These are phyloP conservation scores for Parochlus steinenii DNA, from an alignment of 2,888 invertebrate genomes.

Conservation along the genomic window DNA sequence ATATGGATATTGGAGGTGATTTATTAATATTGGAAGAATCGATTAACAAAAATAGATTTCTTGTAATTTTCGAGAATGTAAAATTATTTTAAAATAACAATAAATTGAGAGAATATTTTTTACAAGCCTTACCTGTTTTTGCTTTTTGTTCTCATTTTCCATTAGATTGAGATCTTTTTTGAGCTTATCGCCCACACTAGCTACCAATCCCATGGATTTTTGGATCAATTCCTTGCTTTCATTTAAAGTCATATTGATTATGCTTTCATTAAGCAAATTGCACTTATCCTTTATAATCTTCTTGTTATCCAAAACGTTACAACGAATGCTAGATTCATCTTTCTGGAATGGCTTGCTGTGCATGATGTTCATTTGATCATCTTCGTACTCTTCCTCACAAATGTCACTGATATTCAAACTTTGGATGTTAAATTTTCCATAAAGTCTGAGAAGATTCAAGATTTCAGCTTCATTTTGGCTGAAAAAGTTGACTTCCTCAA, in stretches of 20 bases:
- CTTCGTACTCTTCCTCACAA: slow-evolving; percentile 5
- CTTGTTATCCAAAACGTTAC: slow-evolving; percentile 18
- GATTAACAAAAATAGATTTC: too few relatives aligned
- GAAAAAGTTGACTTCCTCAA: slow-evolving; percentile 2
- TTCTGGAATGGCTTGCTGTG: background rate
- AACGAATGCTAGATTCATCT: too few relatives aligned
- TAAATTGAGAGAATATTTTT: too few relatives aligned
- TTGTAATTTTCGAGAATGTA: too few relatives aligned
- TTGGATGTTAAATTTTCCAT: slow-evolving; percentile 8
- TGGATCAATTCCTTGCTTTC: slow-evolving; percentile 29
- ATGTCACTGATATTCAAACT: slow-evolving; percentile 1
- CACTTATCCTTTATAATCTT: slow-evolving; percentile 25
- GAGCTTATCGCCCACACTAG: slow-evolving; percentile 3
- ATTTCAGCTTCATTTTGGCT: background rate
- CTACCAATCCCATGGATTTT: slow-evolving; percentile 15
- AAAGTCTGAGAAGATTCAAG: background rate
- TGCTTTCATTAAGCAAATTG: slow-evolving; percentile 24
- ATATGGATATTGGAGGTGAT: too few relatives aligned
- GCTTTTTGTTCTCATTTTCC: too few relatives aligned
- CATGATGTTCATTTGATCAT: background rate
- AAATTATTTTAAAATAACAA: too few relatives aligned
- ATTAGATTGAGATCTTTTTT: too few relatives aligned
- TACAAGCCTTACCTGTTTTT: too few relatives aligned
- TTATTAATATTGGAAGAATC: too few relatives aligned
- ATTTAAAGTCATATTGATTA: slow-evolving; percentile 28